Percentiles rank a stretch among this genome's conserved stretches.
Conservation (phyloP, 1,140 invertebrate genomes). For the Vanessa tameamea region DNA sequence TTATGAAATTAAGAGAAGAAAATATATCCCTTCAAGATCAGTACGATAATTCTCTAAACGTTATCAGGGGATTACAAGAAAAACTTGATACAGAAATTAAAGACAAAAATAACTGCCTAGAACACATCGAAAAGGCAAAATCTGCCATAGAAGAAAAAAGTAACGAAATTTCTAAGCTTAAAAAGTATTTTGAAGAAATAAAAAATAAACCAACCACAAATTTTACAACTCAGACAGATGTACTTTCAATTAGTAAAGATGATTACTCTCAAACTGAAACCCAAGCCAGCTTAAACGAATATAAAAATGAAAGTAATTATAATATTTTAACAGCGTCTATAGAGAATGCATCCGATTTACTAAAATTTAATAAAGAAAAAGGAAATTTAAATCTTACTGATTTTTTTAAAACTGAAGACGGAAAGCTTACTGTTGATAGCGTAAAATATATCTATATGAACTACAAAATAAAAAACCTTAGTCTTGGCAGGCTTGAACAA, state of each 20-base stretch:
- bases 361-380: constrained; percentile 4
- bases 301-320: neutral
- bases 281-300: neutral
- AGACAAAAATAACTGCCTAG: constrained; percentile 5
- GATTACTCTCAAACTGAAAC: constrained; percentile 27
- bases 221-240: constrained; percentile 26
- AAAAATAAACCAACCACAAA: constrained; percentile 41
- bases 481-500: constrained; percentile 54
- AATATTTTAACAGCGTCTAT: neutral
- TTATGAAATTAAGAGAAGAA: constrained; percentile 59
- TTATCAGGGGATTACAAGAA: constrained; percentile 52
- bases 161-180: constrained; percentile 47
- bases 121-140: constrained; percentile 38
- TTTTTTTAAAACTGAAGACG: constrained; percentile 38
- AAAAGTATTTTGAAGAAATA: constrained; percentile 44
- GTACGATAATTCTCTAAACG: constrained; percentile 50
- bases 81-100: constrained; percentile 36
- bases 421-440: constrained; percentile 45
- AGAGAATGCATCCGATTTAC: neutral
- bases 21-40: constrained; percentile 51
- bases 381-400: constrained; percentile 1
- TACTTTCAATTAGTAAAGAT: constrained; percentile 12
- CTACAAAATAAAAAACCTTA: constrained; percentile 60
- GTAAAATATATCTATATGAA: constrained; percentile 55
- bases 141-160: constrained; percentile 46